Percentiles rank a stretch among this genome's conserved stretches.
These are phyloP conservation scores for Orius insidiosus DNA, from an alignment of 1,140 invertebrate species.

Conservation along the genomic window DNA sequence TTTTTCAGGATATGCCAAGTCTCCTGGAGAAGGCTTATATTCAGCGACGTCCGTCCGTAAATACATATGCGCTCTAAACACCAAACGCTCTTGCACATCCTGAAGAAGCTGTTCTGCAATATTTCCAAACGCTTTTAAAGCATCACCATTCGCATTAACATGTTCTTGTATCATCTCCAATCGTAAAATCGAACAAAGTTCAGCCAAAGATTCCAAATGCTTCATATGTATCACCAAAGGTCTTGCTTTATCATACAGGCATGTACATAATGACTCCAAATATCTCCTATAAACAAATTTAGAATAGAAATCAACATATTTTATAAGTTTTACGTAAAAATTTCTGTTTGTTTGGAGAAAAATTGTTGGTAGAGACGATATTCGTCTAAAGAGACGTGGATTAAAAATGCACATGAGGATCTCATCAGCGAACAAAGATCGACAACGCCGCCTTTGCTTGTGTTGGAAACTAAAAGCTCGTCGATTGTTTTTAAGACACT, in stretches of 20 bases:
- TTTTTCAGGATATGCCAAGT: slow-evolving; percentile 94
- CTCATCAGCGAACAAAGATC: slow-evolving; percentile 80
- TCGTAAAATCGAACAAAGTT: slow-evolving; percentile 84
- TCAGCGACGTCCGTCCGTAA: slow-evolving; percentile 77
- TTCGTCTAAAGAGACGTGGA: slow-evolving; percentile 86
- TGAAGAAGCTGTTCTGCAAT: slow-evolving; percentile 76
- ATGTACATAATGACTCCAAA: slow-evolving; percentile 69
- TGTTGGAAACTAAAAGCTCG: slow-evolving; percentile 39
- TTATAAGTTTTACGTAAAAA: slow-evolving; percentile 40
- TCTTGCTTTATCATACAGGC: slow-evolving; percentile 83
- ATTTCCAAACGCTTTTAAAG: slow-evolving; percentile 64
- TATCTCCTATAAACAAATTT: slow-evolving; percentile 35
- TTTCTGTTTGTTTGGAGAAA: slow-evolving; percentile 46
- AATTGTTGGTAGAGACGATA: slow-evolving; percentile 78
- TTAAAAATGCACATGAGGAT: slow-evolving; percentile 70
- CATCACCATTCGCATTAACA: slow-evolving; percentile 63
- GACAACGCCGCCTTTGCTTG: slow-evolving; percentile 51
- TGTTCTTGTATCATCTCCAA: slow-evolving; percentile 92
- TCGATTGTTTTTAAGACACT: slow-evolving; percentile 60
- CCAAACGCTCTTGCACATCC: slow-evolving; percentile 91
- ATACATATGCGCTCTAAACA: slow-evolving; percentile 90
- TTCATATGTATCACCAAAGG: slow-evolving; percentile 93
- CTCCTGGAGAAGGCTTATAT: slow-evolving; percentile 79
- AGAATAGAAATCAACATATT: slow-evolving; percentile 16
- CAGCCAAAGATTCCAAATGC: slow-evolving; percentile 91